Conservation (phyloP, 2,113 vertebrate species). For the Labrus mixtus region DNA sequence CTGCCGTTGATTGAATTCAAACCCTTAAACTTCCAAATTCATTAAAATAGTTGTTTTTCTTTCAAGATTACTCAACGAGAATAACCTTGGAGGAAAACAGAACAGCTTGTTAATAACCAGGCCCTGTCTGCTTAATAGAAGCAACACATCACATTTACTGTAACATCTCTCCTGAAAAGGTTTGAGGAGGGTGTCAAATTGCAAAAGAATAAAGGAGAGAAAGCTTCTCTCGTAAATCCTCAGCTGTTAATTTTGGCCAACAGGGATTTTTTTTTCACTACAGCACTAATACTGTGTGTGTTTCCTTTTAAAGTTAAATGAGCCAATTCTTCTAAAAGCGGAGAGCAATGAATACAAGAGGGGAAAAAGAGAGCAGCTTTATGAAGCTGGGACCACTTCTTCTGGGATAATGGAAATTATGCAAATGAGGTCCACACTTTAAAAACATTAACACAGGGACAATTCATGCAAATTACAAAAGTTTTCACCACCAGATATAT, state of each 20-base stretch:
- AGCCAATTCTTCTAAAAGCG: constrained; percentile 6
- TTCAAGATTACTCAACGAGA: constrained; percentile 9
- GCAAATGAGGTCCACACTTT: constrained; percentile 49
- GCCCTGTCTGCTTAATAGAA: background rate
- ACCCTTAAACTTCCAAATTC: background rate
- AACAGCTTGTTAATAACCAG: constrained; percentile 6
- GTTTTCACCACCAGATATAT: constrained; percentile 35
- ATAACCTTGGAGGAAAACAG: background rate
- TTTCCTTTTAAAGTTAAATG: constrained; percentile 13
- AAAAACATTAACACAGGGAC: constrained; percentile 50
- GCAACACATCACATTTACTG: background rate
- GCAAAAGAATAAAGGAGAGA: background rate
- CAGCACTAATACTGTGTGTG: background rate
- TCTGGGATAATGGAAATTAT: constrained; percentile 62
- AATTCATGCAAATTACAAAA: constrained; percentile 56
- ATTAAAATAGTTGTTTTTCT: background rate
- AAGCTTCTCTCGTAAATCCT: background rate
- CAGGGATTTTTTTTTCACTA: background rate
- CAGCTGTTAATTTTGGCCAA: background rate
- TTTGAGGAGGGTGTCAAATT: background rate
- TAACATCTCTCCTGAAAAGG: background rate
- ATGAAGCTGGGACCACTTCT: constrained; percentile 20
- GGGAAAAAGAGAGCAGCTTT: constrained; percentile 29
- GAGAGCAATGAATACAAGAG: constrained; percentile 10
- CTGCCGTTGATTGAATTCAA: constrained; percentile 3